Evolutionary conservation across 2,888 invertebrate genomes (phyloP).

Genomic region (Polyommatus icarus): DNA sequence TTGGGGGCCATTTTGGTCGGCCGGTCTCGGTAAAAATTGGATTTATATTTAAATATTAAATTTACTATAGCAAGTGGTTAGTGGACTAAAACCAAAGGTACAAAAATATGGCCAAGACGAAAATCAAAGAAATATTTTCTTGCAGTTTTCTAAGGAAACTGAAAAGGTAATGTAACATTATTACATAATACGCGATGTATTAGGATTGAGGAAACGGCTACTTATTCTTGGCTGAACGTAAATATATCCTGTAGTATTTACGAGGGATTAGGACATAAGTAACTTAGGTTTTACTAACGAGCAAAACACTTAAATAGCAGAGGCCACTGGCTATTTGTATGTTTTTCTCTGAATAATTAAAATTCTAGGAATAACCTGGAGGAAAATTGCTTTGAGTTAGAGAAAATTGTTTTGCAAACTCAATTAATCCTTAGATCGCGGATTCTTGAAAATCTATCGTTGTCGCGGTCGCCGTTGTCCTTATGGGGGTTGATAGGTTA

Average conservation of each 20-base stretch:
- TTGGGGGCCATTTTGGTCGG: neutral
- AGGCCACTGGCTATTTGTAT: no score
- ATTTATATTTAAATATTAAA: no score
- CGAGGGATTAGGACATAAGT: neutral
- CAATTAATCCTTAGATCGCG: no score
- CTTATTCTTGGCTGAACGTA: slow-evolving; percentile 7
- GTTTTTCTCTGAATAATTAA: no score
- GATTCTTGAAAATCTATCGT: no score
- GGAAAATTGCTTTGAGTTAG: no score
- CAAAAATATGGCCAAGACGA: neutral
- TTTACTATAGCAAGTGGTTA: no score
- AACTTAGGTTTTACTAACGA: neutral
- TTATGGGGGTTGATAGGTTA: no score
- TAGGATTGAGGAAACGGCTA: neutral
- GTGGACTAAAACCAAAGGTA: no score
- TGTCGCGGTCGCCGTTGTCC: no score
- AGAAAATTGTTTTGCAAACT: no score
- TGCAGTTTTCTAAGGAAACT: neutral
- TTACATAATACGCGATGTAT: neutral
- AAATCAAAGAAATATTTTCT: neutral
- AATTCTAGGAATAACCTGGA: no score
- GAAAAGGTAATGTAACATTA: neutral
- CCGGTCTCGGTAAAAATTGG: neutral
- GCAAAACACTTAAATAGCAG: neutral
- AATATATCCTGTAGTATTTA: neutral